Evolutionary conservation across 2,888 invertebrate species (phyloP).

Genomic region (Escarpia spicata): DNA sequence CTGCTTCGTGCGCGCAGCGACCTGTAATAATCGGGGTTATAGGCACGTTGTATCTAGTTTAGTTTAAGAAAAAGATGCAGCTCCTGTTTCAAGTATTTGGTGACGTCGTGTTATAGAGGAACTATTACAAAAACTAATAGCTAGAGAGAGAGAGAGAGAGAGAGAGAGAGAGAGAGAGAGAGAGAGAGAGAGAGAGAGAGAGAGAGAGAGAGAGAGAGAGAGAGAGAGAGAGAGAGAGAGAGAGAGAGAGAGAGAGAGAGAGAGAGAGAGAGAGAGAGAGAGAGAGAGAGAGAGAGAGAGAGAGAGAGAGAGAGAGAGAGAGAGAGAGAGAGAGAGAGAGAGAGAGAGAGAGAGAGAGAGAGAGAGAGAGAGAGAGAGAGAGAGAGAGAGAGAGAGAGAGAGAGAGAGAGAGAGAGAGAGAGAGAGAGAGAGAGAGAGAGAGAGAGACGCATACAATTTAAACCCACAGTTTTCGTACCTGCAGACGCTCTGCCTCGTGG

Average conservation of each 20-base stretch:
- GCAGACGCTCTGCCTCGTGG: slow-evolving; percentile 27
- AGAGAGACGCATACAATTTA: neutral
- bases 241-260: neutral
- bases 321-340: neutral
- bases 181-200: no score
- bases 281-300: no score
- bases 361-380: no score
- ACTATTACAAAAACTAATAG: neutral
- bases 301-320: no score
- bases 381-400: no score
- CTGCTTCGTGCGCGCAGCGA: neutral
- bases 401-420: no score
- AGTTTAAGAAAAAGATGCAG: no score
- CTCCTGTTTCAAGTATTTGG: no score
- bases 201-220: no score
- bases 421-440: no score
- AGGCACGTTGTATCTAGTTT: no score
- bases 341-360: neutral
- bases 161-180: neutral
- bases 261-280: neutral
- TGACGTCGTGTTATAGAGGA: neutral
- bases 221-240: no score
- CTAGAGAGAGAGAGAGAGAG: neutral
- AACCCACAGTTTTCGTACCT: neutral
- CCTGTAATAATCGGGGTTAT: neutral